phyloP scores from a whole-genome alignment of 2,113 vertebrate species.

The Nettapus auritus region DNA sequence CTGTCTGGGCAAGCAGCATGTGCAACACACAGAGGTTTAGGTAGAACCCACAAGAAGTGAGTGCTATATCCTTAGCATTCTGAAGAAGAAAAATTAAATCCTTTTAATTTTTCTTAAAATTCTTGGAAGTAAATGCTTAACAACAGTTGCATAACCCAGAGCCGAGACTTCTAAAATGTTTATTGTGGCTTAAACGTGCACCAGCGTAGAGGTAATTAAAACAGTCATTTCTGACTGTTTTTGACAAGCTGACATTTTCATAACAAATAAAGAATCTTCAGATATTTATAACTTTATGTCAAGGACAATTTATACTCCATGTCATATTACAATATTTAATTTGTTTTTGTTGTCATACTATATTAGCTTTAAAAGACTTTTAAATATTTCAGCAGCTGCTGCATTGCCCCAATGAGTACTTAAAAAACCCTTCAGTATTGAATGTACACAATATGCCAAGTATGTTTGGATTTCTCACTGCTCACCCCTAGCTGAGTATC shows the following conservation, averaged over 20 bases:
- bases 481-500: not conserved
- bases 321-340: constrained; percentile 69
- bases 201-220: constrained; percentile 49
- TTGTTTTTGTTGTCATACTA: constrained; percentile 67
- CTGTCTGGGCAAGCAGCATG: not conserved
- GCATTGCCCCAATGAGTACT: not conserved
- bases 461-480: not conserved
- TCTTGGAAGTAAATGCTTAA: not conserved
- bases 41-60: not conserved
- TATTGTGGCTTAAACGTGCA: constrained; percentile 4
- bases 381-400: constrained; percentile 61
- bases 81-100: constrained; percentile 8
- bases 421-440: not conserved
- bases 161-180: constrained; percentile 4
- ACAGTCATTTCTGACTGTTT: not conserved
- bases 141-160: not conserved
- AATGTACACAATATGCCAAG: not conserved
- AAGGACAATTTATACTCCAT: constrained; percentile 58
- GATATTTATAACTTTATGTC: constrained; percentile 62
- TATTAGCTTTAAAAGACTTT: constrained; percentile 57
- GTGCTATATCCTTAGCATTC: not conserved
- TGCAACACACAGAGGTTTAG: not conserved
- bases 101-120: not conserved
- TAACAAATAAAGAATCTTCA: constrained; percentile 62
- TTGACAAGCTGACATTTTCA: constrained; percentile 57